Evolutionary conservation across 2,797 vertebrate genomes (phyloP).

Genomic region (Anguilla pacifica): DNA sequence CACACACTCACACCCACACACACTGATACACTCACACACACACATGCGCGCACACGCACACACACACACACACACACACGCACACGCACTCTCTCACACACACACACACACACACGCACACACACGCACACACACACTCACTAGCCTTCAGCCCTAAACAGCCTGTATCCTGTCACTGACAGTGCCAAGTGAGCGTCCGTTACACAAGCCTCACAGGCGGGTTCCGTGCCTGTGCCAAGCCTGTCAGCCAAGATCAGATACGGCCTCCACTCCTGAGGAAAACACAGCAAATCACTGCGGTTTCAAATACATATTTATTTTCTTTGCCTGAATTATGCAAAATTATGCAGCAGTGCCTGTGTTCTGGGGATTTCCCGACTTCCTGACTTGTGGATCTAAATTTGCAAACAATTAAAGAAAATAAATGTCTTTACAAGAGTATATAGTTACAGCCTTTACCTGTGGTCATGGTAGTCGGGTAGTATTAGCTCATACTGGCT

Average conservation of each 20-base stretch:
- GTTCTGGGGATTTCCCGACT: neutral
- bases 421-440: neutral
- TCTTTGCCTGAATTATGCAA: neutral
- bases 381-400: neutral
- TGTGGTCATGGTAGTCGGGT: neutral
- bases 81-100: neutral
- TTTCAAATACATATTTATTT: neutral
- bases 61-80: neutral
- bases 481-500: neutral
- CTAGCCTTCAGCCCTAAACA: neutral
- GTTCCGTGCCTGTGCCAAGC: neutral
- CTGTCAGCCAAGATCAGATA: slow-evolving; percentile 16
- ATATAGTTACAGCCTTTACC: neutral
- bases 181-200: neutral
- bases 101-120: neutral
- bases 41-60: neutral
- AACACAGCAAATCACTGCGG: slow-evolving; percentile 1
- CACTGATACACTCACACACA: neutral
- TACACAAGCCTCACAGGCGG: neutral
- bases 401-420: neutral
- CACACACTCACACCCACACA: neutral
- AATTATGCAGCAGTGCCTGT: neutral
- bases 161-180: neutral
- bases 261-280: neutral
- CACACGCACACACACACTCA: neutral